Base-by-base conservation (phyloP, 2,797 vertebrate genomes). In the Labroides dimidiatus region DNA sequence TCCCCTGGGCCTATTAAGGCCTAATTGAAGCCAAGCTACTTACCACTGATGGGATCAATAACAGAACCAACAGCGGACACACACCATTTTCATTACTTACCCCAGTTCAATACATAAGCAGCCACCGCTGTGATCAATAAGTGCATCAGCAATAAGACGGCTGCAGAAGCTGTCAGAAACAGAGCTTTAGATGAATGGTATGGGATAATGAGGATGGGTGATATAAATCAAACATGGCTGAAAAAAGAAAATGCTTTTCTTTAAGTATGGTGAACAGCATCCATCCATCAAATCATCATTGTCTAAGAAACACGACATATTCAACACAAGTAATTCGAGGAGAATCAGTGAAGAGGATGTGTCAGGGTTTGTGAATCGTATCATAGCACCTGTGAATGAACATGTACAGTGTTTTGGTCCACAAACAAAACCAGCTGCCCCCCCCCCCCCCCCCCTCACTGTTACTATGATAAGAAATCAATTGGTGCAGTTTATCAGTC, bases 51-150 rank as follows among this genome's bases (percentile, higher is more conserved):
- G 84, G 87, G 84, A 92, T 93, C 89, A 87, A 92, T 92, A 74
- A 30, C 24, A 68, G 62, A 74, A 78, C 74, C 76, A 72, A 56
- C 79, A 71, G 72, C 53, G 69, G 87, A 85, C 79, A 78, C 72
- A 62, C 76, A 84, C 79, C 75, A 82, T 89, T 87, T 91, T 91
- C 89, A 93, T 90, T 92, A 90, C 87, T 90, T 85, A 86, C 73
- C 7, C 24, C 69, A 69, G 76, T 61, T 93, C 88, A 69, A 89
- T 89, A 89, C 76, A 64, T 60, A 63, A 60, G 69, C 80, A 69
- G 80, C 62, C 56, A 52, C 72, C 4, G 23, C 76, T 84, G 77
- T 73, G 72, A 81, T 85, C 77, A 70, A 54, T 70, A 70, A 67
- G 72, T 68, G 59, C 77, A 70, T 75, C 51, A 44, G 43, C 65